phyloP scores from a whole-genome alignment of 2,888 invertebrate genomes.

The Ecliptopera silaceata region DNA sequence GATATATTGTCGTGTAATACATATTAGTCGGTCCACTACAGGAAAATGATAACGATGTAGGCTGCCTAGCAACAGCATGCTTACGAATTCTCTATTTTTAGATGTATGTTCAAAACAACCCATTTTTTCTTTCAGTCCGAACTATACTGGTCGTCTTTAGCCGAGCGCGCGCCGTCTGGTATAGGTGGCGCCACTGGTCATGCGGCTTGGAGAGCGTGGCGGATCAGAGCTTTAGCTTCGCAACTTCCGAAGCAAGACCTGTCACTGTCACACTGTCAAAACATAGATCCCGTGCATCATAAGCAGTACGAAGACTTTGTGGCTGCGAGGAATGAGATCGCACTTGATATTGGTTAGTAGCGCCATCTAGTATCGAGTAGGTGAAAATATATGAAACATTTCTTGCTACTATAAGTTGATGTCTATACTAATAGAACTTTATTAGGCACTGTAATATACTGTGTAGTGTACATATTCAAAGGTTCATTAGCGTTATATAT shows the following conservation, averaged over 20 bases:
- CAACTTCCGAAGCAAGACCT: slow-evolving; percentile 98
- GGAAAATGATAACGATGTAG: too few species aligned
- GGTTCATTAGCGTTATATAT: slow-evolving; percentile 52
- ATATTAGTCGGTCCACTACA: too few species aligned
- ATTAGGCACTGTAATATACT: too few species aligned
- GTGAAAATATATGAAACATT: too few species aligned
- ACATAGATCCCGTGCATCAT: slow-evolving; percentile 90
- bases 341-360: slow-evolving; percentile 93
- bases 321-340: slow-evolving; percentile 96
- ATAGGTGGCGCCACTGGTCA: slow-evolving; percentile 69
- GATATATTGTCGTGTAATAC: too few species aligned
- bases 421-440: too few species aligned
- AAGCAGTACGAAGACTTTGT: slow-evolving; percentile 97
- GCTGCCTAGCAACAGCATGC: too few species aligned
- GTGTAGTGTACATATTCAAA: too few species aligned
- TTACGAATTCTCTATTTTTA: neutral
- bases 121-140: slow-evolving; percentile 86
- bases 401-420: too few species aligned
- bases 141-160: slow-evolving; percentile 94
- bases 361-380: slow-evolving; percentile 49
- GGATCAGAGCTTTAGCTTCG: slow-evolving; percentile 85
- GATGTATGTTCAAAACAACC: neutral
- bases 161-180: slow-evolving; percentile 84
- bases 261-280: slow-evolving; percentile 93
- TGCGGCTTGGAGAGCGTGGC: slow-evolving; percentile 72